Percentiles rank a stretch among this genome's conserved stretches.
Evolutionary conservation across 2,797 vertebrate genomes (phyloP).

Genomic region (Pangasius larnaudii): DNA sequence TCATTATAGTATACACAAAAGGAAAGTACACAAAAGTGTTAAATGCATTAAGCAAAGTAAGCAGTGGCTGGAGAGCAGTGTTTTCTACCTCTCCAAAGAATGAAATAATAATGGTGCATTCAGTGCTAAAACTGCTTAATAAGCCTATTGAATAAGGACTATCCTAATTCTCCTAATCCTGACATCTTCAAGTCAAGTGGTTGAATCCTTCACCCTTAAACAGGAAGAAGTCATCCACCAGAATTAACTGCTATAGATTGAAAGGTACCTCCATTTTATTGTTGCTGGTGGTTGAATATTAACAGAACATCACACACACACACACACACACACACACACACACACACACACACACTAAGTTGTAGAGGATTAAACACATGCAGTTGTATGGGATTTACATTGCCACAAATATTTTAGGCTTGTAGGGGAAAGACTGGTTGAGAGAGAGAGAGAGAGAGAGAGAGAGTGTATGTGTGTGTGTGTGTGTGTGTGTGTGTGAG

Average conservation of each 20-base stretch:
- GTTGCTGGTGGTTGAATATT: neutral
- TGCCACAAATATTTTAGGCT: neutral
- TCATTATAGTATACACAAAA: neutral
- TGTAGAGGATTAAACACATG: neutral
- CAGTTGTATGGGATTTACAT: neutral
- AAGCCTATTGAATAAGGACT: neutral
- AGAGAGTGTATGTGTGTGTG: neutral
- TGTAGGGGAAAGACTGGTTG: neutral
- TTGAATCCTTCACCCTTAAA: neutral
- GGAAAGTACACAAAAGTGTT: neutral
- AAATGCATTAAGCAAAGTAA: conserved; percentile 2
- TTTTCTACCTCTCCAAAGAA: neutral
- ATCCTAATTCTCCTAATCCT: neutral
- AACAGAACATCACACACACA: neutral
- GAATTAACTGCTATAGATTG: neutral
- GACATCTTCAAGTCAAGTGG: neutral
- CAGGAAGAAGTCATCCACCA: neutral
- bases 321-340: neutral
- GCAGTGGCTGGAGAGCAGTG: neutral
- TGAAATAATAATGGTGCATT: neutral
- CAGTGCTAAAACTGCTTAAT: neutral
- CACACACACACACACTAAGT: neutral
- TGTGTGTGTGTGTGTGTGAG: neutral
- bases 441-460: neutral
- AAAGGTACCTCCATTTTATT: neutral